Percentiles rank a stretch among this genome's conserved stretches.
These are phyloP conservation scores for Hypanus sabinus DNA, from an alignment of 2,113 vertebrate genomes.

Conservation along the genomic window DNA sequence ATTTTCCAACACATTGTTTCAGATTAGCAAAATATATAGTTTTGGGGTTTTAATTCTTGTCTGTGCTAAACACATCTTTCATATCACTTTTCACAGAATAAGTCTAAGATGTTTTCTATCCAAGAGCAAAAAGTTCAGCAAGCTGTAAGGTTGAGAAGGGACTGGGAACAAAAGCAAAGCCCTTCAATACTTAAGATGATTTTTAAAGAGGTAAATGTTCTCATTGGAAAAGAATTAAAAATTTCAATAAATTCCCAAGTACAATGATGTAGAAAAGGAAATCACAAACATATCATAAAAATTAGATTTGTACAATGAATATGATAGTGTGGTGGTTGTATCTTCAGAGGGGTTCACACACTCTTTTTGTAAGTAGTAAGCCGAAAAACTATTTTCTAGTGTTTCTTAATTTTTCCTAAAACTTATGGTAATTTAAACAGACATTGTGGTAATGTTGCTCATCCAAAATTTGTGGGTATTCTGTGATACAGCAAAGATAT, in stretches of 20 bases:
- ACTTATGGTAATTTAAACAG: neutral
- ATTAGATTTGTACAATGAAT: neutral
- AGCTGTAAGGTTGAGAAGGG: neutral
- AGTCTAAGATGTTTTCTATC: neutral
- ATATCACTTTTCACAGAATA: conserved; percentile 12
- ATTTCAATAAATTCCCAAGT: neutral
- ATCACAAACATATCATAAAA: neutral
- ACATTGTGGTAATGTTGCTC: neutral
- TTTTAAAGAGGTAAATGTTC: conserved; percentile 6
- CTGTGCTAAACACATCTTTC: conserved; percentile 7
- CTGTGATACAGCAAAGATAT: neutral
- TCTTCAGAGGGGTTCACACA: neutral
- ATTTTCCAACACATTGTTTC: conserved; percentile 18
- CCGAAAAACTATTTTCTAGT: neutral
- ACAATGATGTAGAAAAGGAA: neutral
- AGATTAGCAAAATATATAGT: neutral
- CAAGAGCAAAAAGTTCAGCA: conserved; percentile 14
- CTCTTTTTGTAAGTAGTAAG: neutral
- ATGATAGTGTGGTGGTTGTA: neutral
- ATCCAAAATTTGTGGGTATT: neutral
- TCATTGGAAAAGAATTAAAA: neutral
- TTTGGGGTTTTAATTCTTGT: neutral
- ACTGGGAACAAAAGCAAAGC: neutral
- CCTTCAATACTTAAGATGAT: conserved; percentile 29
- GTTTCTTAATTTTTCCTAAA: neutral